phyloP scores from a whole-genome alignment of 2,888 invertebrate species.

The Napeogenes inachia region DNA sequence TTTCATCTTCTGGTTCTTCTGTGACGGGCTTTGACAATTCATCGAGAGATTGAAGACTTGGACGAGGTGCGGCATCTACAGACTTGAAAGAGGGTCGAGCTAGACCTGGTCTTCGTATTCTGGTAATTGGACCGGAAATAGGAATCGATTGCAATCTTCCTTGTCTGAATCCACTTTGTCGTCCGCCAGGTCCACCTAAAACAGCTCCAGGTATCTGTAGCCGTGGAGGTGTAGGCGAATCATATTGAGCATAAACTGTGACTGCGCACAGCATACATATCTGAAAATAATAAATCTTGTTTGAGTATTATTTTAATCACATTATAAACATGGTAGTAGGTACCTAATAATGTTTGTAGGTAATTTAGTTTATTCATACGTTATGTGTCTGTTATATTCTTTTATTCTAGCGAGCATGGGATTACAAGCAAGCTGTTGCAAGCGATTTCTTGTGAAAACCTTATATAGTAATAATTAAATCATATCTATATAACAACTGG shows the following conservation, averaged over 20 bases:
- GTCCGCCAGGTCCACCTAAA: slow-evolving; percentile 49
- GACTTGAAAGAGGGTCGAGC: slow-evolving; percentile 67
- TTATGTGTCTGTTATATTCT: too few relatives aligned
- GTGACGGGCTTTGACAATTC: slow-evolving; percentile 81
- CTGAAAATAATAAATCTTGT: slow-evolving; percentile 44
- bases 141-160: slow-evolving; percentile 57
- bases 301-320: neutral
- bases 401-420: too few relatives aligned
- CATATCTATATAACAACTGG: too few relatives aligned
- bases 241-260: slow-evolving; percentile 73
- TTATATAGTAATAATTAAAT: too few relatives aligned
- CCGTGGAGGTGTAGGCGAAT: slow-evolving; percentile 79
- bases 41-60: slow-evolving; percentile 68
- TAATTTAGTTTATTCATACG: too few relatives aligned
- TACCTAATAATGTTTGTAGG: too few relatives aligned
- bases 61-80: slow-evolving; percentile 65
- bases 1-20: slow-evolving; percentile 81
- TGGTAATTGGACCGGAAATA: slow-evolving; percentile 45
- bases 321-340: too few relatives aligned
- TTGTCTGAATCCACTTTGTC: slow-evolving; percentile 64
- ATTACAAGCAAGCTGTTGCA: too few relatives aligned
- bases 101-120: slow-evolving; percentile 64
- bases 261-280: slow-evolving; percentile 72
- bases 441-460: too few relatives aligned
- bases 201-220: slow-evolving; percentile 82